Percentiles rank a stretch among this genome's conserved stretches.
Evolutionary conservation across 2,888 invertebrate species (phyloP).

Genomic region (Isotomurus palustris): DNA sequence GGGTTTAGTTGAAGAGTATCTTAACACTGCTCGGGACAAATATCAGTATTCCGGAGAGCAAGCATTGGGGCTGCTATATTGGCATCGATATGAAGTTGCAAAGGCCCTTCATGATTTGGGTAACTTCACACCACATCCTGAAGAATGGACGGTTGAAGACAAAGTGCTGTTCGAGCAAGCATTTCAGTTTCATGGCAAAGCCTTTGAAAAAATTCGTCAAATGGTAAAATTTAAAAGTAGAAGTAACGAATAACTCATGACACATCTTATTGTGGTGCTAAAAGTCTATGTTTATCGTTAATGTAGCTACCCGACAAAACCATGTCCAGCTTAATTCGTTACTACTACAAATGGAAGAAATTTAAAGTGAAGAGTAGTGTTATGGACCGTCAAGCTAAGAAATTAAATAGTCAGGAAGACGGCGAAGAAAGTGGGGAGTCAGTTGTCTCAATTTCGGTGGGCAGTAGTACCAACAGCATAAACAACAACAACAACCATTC

Average conservation of each 20-base stretch:
- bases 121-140: conserved; percentile 95
- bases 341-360: conserved; percentile 98
- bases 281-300: conserved; percentile 20
- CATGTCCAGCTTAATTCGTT: conserved; percentile 90
- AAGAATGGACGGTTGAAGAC: conserved; percentile 97
- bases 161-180: conserved; percentile 97
- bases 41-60: conserved; percentile 97
- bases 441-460: no score
- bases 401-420: conserved; percentile 52
- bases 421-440: no score
- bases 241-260: background rate
- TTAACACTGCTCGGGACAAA: conserved; percentile 89
- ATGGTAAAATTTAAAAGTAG: conserved; percentile 64
- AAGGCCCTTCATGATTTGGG: conserved; percentile 87
- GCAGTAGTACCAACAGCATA: conserved; percentile 8
- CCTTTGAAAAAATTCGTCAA: conserved; percentile 92
- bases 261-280: background rate
- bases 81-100: conserved; percentile 95
- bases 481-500: conserved; percentile 22
- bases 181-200: conserved; percentile 96
- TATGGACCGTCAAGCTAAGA: conserved; percentile 80
- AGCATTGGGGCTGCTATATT: conserved; percentile 94
- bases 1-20: conserved; percentile 86
- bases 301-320: conserved; percentile 92
- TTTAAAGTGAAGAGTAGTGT: conserved; percentile 84